Evolutionary conservation across 2,797 vertebrate species (phyloP), one percentile per base, ranked within the genome.

Genomic region (Typhlichthys subterraneus): DNA sequence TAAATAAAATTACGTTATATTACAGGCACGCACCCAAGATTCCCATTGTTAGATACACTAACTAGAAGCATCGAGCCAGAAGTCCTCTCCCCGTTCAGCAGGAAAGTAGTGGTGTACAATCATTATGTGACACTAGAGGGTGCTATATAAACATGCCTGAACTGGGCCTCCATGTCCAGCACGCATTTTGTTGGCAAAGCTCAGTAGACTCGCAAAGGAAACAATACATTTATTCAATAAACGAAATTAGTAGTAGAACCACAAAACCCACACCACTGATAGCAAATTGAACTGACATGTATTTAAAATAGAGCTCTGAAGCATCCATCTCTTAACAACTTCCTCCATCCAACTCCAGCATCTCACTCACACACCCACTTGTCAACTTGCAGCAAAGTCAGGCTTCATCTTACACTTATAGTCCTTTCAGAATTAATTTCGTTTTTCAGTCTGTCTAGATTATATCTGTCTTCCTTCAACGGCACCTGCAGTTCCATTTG

Each of bases 1-100:
- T 80, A 79, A 82, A 89, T 88, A 73, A 86, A 88, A 62, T 73
- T 23, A 23, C 68, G 72, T 70, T 80, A 61, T 85, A 91, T 87
- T 87, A 88, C 85, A 90, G 45, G 75, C 57, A 63, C 76, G 73
- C 6, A 2, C 82, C 84, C 85, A 76, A 69, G 83, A 80, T 74
- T 80, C 83, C 84, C 81, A 75, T 73, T 65, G 54, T 70, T 69
- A 56, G 7, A 15, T 81, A 73, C 63, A 76, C 62, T 69, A 66
- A 69, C 65, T 53, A 76, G 64, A 66, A 76, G 62, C 70, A 74
- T 70, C 67, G 68, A 45, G 17, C 42, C 9, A 29, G 14, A 59
- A 33, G 14, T 9, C 15, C 12, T 31, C 12, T 12, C 23, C 38
- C 31, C 51, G 84, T 78, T 85, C 85, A 86, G 85, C 81, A 87